Evolutionary conservation across 2,888 invertebrate genomes (phyloP).

Genomic region (Mesochorus sp.): DNA sequence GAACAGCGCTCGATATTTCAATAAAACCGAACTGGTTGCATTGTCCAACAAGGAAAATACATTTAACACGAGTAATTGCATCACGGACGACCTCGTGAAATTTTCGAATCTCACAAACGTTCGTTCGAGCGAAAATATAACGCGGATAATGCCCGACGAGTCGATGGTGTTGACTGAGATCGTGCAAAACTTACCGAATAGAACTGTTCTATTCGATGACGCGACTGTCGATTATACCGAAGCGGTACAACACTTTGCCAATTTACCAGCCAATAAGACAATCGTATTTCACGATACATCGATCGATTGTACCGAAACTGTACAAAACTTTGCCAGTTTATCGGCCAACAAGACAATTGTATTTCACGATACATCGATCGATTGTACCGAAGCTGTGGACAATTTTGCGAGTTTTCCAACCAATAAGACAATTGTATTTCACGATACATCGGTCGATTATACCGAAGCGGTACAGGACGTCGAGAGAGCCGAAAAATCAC

Average conservation of each 20-base stretch:
- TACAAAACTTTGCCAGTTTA: background rate
- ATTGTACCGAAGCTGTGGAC: conserved; percentile 56
- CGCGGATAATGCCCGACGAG: conserved; percentile 25
- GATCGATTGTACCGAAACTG: conserved; percentile 37
- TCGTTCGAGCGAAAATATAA: conserved; percentile 13
- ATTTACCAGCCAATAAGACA: background rate
- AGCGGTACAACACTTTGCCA: background rate
- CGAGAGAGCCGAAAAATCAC: too few species aligned
- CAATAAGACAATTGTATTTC: background rate
- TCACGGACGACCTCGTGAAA: too few species aligned
- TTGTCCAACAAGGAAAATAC: too few species aligned
- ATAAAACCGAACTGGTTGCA: too few species aligned
- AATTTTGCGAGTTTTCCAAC: too few species aligned
- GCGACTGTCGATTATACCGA: conserved; percentile 30
- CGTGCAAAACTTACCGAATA: background rate
- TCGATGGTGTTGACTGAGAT: conserved; percentile 5
- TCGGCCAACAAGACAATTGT: background rate
- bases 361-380: conserved; percentile 55
- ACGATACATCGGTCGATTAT: conserved; percentile 45
- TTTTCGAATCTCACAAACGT: background rate
- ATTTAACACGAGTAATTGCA: too few species aligned
- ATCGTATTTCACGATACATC: conserved; percentile 29
- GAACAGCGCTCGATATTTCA: too few species aligned
- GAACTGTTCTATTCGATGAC: background rate
- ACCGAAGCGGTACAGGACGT: conserved; percentile 13